Conservation (phyloP, 2,797 vertebrate species). For the Psittacula derbiana region DNA sequence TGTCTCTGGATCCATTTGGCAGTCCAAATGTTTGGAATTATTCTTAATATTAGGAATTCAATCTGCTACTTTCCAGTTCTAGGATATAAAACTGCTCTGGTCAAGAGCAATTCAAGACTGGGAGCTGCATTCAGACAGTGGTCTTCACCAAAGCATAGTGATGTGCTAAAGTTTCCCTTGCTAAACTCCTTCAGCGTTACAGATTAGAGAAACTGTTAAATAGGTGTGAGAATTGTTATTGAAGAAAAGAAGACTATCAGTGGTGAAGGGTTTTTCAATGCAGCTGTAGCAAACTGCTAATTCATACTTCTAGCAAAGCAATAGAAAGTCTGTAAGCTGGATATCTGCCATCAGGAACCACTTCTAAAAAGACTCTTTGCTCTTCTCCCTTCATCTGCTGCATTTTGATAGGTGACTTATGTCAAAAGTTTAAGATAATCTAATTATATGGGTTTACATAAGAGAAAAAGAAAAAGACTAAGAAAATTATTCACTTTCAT, state of each 20-base stretch:
- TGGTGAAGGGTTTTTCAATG: not conserved
- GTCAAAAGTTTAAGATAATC: conserved; percentile 30
- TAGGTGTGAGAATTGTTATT: not conserved
- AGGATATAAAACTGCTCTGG: conserved; percentile 24
- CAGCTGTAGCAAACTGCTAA: not conserved
- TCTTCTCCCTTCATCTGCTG: not conserved
- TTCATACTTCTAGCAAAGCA: conserved; percentile 21
- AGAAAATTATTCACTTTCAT: not conserved
- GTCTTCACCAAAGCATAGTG: not conserved
- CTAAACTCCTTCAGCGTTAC: not conserved
- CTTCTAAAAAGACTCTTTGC: conserved; percentile 27
- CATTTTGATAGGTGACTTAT: not conserved
- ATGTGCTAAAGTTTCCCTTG: not conserved
- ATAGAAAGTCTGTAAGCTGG: conserved; percentile 29
- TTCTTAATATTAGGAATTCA: conserved; percentile 57
- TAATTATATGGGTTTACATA: not conserved
- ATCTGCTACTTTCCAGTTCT: conserved; percentile 38
- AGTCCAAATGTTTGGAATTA: conserved; percentile 51
- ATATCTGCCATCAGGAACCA: conserved; percentile 7
- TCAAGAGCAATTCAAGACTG: not conserved
- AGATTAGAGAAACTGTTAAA: not conserved
- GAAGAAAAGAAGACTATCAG: conserved; percentile 2
- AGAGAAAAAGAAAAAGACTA: conserved; percentile 2
- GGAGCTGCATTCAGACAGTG: not conserved
- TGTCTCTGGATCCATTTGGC: conserved; percentile 10